These are phyloP conservation scores for Phrynocephalus versicolor DNA, from an alignment of 2,113 vertebrate genomes.

Conservation along the genomic window DNA sequence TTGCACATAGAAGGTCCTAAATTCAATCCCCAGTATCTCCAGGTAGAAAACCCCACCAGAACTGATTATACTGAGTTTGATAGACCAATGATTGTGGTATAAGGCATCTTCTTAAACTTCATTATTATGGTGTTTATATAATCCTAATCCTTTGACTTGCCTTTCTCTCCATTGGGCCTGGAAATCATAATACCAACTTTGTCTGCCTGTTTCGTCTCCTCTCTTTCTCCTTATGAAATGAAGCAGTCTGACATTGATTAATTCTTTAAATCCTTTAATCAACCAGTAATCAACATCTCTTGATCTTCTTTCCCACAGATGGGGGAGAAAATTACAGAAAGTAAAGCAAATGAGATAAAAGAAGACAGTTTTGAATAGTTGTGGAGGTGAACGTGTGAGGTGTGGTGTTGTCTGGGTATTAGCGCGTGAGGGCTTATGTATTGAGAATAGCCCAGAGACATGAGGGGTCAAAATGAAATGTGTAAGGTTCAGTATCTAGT, in stretches of 20 bases:
- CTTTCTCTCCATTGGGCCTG: not conserved
- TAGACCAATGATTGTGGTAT: not conserved
- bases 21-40: not conserved
- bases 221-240: not conserved
- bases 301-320: conserved; percentile 24
- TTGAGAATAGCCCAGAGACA: not conserved
- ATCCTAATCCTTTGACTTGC: too few relatives aligned
- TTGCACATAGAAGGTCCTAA: not conserved
- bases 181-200: not conserved
- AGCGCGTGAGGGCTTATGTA: too few relatives aligned
- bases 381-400: too few relatives aligned
- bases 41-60: not conserved
- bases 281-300: conserved; percentile 23
- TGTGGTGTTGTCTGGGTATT: too few relatives aligned
- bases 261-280: conserved; percentile 30
- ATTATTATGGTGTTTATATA: not conserved
- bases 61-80: too few relatives aligned
- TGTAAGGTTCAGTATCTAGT: not conserved
- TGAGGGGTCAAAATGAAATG: not conserved
- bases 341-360: conserved; percentile 13
- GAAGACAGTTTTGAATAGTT: not conserved
- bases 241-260: conserved; percentile 29
- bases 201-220: not conserved
- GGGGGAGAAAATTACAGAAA: conserved; percentile 1
- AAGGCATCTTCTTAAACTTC: not conserved